Conservation (phyloP, 2,113 vertebrate species). For the Cairina moschata region DNA sequence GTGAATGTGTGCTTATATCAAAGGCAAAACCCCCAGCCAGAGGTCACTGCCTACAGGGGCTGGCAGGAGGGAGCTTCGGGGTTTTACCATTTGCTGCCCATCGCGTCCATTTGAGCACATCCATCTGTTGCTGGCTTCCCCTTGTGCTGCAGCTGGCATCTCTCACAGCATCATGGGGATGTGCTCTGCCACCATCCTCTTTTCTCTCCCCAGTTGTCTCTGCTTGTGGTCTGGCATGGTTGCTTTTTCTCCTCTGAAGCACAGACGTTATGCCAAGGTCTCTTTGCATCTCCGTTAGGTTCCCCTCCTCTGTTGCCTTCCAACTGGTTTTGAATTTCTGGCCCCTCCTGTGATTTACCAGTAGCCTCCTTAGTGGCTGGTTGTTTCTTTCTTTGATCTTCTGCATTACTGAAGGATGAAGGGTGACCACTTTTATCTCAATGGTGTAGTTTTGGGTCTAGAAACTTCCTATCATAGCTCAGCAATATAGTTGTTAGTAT, state of each 20-base stretch:
- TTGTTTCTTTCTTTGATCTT: slow-evolving; percentile 3
- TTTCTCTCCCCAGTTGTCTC: not conserved
- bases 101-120: slow-evolving; percentile 3
- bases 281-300: not conserved
- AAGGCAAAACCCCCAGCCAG: not conserved
- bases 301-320: not conserved
- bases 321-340: slow-evolving; percentile 19
- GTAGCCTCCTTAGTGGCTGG: not conserved
- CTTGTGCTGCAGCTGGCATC: slow-evolving; percentile 34
- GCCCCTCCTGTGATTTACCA: not conserved
- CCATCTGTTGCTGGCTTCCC: slow-evolving; percentile 50
- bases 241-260: not conserved
- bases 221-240: slow-evolving; percentile 12
- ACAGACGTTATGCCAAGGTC: not conserved
- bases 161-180: not conserved
- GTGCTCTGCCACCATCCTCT: not conserved
- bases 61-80: not conserved
- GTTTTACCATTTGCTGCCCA: slow-evolving; percentile 29
- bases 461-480: not conserved
- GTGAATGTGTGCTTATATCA: not conserved
- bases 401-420: slow-evolving; percentile 6
- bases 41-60: not conserved
- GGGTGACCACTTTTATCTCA: not conserved
- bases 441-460: not conserved
- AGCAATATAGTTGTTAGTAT: not conserved